phyloP scores from a whole-genome alignment of 1,140 invertebrate genomes.

The Drosophila subobscura region DNA sequence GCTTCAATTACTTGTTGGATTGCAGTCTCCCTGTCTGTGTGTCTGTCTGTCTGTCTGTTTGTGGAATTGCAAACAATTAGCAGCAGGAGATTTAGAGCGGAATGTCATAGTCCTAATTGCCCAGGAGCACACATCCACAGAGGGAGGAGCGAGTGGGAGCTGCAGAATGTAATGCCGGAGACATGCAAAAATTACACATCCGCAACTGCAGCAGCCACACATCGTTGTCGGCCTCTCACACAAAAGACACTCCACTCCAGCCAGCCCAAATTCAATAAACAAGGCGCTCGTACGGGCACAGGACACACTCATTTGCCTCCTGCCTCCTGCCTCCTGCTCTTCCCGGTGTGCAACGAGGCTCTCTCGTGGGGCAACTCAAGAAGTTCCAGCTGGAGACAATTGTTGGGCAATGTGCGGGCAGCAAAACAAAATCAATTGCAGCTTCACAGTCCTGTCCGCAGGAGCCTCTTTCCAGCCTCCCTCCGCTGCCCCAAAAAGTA shows the following conservation, averaged over 20 bases:
- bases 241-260: slow-evolving; percentile 19
- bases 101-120: slow-evolving; percentile 80
- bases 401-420: slow-evolving; percentile 39
- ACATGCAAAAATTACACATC: slow-evolving; percentile 81
- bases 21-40: not conserved
- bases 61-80: slow-evolving; percentile 80
- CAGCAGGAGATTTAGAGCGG: slow-evolving; percentile 79
- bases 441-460: slow-evolving; percentile 6
- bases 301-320: slow-evolving; percentile 21
- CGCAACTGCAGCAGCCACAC: slow-evolving; percentile 61
- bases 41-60: slow-evolving; percentile 29
- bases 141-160: slow-evolving; percentile 13
- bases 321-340: not conserved
- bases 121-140: slow-evolving; percentile 42
- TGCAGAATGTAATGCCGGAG: slow-evolving; percentile 77
- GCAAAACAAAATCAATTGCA: slow-evolving; percentile 77
- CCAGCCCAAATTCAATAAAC: slow-evolving; percentile 73
- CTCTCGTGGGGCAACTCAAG: slow-evolving; percentile 17
- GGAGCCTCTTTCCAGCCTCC: not conserved
- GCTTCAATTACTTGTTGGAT: slow-evolving; percentile 66
- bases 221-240: slow-evolving; percentile 47
- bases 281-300: slow-evolving; percentile 66
- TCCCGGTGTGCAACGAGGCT: slow-evolving; percentile 37
- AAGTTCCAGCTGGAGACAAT: slow-evolving; percentile 47
- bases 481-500: slow-evolving; percentile 50